A percentile compares a stretch with the other conserved stretches of the same genome.
Evolutionary conservation across 2,113 vertebrate genomes (phyloP).

Genomic region (Psittacus erithacus): DNA sequence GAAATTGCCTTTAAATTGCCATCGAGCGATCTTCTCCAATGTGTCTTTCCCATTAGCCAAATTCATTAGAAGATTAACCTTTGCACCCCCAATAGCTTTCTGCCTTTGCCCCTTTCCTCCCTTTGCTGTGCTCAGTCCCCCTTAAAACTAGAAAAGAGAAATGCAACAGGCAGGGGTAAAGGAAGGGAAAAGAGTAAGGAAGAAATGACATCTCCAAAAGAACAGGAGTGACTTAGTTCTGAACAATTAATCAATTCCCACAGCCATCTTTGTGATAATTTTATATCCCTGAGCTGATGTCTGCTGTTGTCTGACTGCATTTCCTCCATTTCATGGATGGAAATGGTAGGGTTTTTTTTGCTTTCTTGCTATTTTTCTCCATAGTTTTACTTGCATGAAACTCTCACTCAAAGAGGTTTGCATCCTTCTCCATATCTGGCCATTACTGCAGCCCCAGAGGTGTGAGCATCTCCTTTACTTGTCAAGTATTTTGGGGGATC

Average conservation of each 20-base stretch:
- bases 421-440: background rate
- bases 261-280: background rate
- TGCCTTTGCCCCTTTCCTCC: background rate
- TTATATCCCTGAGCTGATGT: background rate
- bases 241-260: background rate
- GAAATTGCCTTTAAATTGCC: background rate
- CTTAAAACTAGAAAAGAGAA: background rate
- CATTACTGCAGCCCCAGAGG: accelerated
- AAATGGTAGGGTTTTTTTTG: background rate
- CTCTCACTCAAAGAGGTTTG: background rate
- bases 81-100: background rate
- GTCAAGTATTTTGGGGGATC: background rate
- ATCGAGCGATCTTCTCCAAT: background rate
- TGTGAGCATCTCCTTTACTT: background rate
- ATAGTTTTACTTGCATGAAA: background rate
- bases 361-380: background rate
- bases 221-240: background rate
- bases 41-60: background rate
- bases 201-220: background rate
- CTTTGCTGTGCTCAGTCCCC: background rate
- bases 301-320: background rate
- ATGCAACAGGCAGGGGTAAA: background rate
- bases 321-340: background rate
- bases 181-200: background rate
- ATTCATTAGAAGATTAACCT: background rate